A percentile compares a stretch with the other conserved stretches of the same genome.
These are phyloP conservation scores for Amblyjoppa proteus DNA, from an alignment of 2,888 invertebrate species.

Conservation along the genomic window DNA sequence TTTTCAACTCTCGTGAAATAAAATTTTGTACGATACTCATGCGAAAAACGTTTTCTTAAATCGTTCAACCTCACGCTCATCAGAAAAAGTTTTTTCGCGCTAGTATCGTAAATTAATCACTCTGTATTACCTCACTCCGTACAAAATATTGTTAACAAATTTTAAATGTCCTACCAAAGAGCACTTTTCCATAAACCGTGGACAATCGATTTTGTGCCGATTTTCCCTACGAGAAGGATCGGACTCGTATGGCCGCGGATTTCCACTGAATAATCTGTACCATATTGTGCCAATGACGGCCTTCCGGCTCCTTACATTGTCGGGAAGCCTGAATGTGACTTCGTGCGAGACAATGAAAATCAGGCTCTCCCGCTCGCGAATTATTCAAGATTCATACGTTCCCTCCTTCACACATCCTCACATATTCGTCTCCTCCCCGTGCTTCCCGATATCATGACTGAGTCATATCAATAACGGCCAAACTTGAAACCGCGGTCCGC, in stretches of 20 bases:
- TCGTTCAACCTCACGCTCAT: too few relatives aligned
- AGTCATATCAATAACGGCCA: slow-evolving; percentile 59
- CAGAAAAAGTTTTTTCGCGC: too few relatives aligned
- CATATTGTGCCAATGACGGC: slow-evolving; percentile 3
- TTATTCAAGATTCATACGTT: slow-evolving; percentile 44
- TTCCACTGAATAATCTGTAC: slow-evolving; percentile 4
- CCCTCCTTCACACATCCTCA: slow-evolving; percentile 11
- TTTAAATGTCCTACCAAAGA: not conserved
- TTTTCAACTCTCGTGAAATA: too few relatives aligned
- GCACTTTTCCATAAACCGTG: not conserved
- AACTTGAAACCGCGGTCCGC: slow-evolving; percentile 43
- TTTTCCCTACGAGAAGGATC: not conserved
- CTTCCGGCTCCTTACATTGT: not conserved
- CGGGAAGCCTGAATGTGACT: slow-evolving; percentile 12
- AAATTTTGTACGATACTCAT: too few relatives aligned
- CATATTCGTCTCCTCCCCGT: not conserved
- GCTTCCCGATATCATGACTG: slow-evolving; percentile 58
- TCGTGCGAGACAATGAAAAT: slow-evolving; percentile 36
- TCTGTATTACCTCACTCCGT: too few relatives aligned
- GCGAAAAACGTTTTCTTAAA: too few relatives aligned
- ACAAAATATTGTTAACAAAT: not conserved
- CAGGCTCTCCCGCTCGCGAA: slow-evolving; percentile 14
- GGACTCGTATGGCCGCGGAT: not conserved
- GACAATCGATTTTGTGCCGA: not conserved
- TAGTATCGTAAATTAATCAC: too few relatives aligned